A percentile compares a stretch with the other conserved stretches of the same genome.
These are phyloP conservation scores for Trematomus bernacchii DNA, from an alignment of 2,797 vertebrate genomes.

Conservation along the genomic window DNA sequence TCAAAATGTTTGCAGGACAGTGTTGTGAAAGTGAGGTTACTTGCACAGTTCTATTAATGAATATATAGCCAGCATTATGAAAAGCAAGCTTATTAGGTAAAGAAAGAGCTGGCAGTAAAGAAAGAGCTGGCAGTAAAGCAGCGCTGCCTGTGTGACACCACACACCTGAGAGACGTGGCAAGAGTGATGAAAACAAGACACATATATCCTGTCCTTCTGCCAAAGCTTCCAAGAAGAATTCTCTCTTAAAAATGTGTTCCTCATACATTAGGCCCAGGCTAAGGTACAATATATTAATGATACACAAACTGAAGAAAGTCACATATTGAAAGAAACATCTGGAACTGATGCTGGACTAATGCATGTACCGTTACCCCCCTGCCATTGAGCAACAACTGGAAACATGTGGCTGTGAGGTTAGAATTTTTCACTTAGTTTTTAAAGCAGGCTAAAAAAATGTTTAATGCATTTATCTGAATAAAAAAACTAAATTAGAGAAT, in stretches of 20 bases:
- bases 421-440: background rate
- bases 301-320: background rate
- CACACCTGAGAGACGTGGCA: no score
- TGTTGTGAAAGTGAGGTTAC: no score
- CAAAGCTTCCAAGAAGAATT: background rate
- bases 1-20: no score
- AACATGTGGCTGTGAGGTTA: background rate
- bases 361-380: slow-evolving; percentile 1
- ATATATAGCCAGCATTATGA: no score
- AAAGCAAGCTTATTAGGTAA: no score
- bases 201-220: background rate
- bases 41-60: no score
- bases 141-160: no score
- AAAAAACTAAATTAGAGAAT: background rate
- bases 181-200: background rate
- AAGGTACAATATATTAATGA: background rate
- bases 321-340: background rate
- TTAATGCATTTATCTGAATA: no score
- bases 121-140: no score
- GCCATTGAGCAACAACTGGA: background rate
- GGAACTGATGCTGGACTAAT: background rate
- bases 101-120: no score
- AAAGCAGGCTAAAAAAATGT: background rate
- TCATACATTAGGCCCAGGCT: background rate
- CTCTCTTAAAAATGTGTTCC: background rate